Evolutionary conservation across 2,888 invertebrate genomes (phyloP).

Genomic region (Epinotia nisella): DNA sequence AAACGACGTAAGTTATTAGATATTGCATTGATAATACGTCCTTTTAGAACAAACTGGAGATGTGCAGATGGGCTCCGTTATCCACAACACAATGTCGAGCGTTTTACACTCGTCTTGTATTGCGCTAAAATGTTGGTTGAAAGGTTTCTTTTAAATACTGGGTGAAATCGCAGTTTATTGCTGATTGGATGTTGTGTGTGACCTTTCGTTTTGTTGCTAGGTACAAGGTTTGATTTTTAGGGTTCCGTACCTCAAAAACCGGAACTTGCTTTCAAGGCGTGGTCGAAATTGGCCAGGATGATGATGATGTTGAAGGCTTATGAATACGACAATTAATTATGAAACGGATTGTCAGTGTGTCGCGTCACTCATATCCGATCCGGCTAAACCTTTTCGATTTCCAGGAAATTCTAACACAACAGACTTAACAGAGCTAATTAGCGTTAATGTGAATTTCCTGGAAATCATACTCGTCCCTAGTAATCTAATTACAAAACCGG

Average conservation of each 20-base stretch:
- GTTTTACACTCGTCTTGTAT: constrained; percentile 69
- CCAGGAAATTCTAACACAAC: no score
- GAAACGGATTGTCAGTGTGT: no score
- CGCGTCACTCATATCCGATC: no score
- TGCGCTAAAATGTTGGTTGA: constrained; percentile 34
- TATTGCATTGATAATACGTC: background rate
- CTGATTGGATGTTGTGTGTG: constrained; percentile 35
- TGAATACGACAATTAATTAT: no score
- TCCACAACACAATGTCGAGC: constrained; percentile 68
- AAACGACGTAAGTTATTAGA: constrained; percentile 1
- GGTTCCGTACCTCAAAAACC: no score
- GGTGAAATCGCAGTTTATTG: constrained; percentile 35
- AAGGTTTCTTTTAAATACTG: constrained; percentile 40
- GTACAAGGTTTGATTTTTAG: background rate
- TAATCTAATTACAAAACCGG: background rate
- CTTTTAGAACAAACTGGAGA: background rate
- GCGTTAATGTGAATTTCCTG: no score
- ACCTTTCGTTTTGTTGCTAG: background rate
- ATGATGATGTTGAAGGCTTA: no score
- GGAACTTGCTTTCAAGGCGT: no score
- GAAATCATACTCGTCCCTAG: no score
- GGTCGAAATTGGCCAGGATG: no score
- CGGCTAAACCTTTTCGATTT: no score
- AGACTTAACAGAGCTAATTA: no score
- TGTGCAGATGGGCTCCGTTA: constrained; percentile 73